Evolutionary conservation across 2,888 invertebrate genomes (phyloP).

Genomic region (Chloromyia formosa): DNA sequence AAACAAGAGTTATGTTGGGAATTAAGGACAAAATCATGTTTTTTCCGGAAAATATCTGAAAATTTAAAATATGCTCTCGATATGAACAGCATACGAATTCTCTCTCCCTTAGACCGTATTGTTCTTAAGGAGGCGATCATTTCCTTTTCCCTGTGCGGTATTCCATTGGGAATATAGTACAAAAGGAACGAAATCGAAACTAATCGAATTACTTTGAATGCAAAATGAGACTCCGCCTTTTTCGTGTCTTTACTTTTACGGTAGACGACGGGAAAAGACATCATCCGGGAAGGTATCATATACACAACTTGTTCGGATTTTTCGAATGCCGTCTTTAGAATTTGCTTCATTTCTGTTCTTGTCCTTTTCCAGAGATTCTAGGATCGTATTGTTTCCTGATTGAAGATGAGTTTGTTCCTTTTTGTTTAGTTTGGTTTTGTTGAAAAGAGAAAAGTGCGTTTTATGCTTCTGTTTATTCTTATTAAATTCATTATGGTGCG

Average conservation of each 20-base stretch:
- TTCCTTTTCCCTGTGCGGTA: not conserved
- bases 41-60: constrained; percentile 6
- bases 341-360: not conserved
- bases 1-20: not conserved
- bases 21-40: constrained; percentile 22
- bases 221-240: constrained; percentile 37
- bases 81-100: not conserved
- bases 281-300: constrained; percentile 18
- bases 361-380: not conserved
- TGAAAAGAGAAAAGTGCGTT: not conserved
- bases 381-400: not conserved
- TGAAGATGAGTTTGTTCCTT: not conserved
- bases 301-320: constrained; percentile 19
- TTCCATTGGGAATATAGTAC: not conserved
- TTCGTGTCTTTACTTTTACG: constrained; percentile 14
- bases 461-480: too few relatives aligned
- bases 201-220: constrained; percentile 40
- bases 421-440: not conserved
- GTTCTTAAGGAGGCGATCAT: not conserved
- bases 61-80: constrained; percentile 1
- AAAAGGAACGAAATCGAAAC: constrained; percentile 19
- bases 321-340: not conserved
- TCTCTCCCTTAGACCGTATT: not conserved
- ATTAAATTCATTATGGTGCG: too few relatives aligned
- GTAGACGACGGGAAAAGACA: not conserved